A percentile compares a stretch with the other conserved stretches of the same genome.
Evolutionary conservation across 2,797 vertebrate species (phyloP).

Genomic region (Myotis planiceps): DNA sequence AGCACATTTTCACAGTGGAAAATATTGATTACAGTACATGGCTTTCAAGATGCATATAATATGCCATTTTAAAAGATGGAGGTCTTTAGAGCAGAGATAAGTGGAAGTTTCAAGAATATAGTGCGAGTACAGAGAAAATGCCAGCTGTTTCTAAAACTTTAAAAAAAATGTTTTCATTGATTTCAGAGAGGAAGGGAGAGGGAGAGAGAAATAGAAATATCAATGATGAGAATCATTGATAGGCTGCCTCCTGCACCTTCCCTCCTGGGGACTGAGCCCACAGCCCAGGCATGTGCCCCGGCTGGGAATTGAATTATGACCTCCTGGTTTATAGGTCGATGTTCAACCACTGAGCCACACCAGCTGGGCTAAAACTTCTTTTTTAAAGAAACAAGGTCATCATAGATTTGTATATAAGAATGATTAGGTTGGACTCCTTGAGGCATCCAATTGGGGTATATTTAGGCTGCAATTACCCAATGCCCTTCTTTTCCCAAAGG

Average conservation of each 20-base stretch:
- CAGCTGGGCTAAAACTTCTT: background rate
- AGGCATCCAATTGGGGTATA: background rate
- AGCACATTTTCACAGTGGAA: constrained; percentile 64
- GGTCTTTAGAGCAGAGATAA: constrained; percentile 20
- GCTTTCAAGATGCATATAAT: constrained; percentile 72
- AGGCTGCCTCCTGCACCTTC: no score
- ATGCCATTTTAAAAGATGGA: constrained; percentile 60
- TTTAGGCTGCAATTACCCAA: background rate
- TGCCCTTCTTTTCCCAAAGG: background rate
- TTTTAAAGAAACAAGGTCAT: constrained; percentile 45
- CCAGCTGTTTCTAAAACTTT: constrained; percentile 51
- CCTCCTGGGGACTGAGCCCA: no score
- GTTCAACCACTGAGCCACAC: no score
- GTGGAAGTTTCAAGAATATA: constrained; percentile 36
- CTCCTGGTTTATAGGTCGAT: no score
- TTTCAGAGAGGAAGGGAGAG: no score
- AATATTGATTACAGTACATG: constrained; percentile 66
- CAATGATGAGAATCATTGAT: no score
- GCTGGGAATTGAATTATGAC: no score
- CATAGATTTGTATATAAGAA: background rate
- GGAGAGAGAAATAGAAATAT: no score
- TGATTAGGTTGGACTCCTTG: background rate
- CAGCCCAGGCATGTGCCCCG: no score
- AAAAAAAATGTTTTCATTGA: no score
- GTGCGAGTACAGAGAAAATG: constrained; percentile 23